Evolutionary conservation across 2,113 vertebrate genomes (phyloP), one percentile per base, ranked within the genome.

Genomic region (Callipepla californica): DNA sequence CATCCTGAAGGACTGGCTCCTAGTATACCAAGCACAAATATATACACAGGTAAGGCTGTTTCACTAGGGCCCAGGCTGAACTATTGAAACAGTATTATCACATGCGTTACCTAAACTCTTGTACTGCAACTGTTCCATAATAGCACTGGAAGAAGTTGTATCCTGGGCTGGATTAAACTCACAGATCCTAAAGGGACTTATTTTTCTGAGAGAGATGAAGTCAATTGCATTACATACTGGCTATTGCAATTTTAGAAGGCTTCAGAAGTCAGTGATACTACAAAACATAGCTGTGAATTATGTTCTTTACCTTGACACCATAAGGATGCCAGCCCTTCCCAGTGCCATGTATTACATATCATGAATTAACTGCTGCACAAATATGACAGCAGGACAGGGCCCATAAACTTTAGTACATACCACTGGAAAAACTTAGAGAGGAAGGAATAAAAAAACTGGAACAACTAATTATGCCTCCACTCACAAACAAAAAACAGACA

Each of bases 391-490:
- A 91, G 50, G 75, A 78, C 77, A 95, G 83, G 76, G 53, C 28
- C 53, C 82, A 93, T 92, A 96, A 96, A 78, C 44, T 81, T 75
- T 53, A 80, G 42, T 34, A 59, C n/a, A 13, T 51, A 76, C n/a
- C 36, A 73, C 11, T 30, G 38, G 69, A 74, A 78, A 72, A 36
- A 68, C n/a, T n/a, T 55, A 57, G n/a, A 63, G 42, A 83, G 47
- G 59, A 81, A 50, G 59, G 11, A 78, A 81, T 77, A 89, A 83
- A 95, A 95, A 86, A 36, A 55, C 36, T 7, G 16, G 16, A 61
- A 61, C n/a, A 92, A 67, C 92, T 91, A 94, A 92, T 96, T 96
- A 95, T 89, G 85, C 62, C 26, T 47, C 59, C 51, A 61, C 36
- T 68, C 50, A 8, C 22, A 51, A 88, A 84, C 25, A 87, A 59